phyloP scores from a whole-genome alignment of 1,140 invertebrate species.

The Hyles euphorbiae region DNA sequence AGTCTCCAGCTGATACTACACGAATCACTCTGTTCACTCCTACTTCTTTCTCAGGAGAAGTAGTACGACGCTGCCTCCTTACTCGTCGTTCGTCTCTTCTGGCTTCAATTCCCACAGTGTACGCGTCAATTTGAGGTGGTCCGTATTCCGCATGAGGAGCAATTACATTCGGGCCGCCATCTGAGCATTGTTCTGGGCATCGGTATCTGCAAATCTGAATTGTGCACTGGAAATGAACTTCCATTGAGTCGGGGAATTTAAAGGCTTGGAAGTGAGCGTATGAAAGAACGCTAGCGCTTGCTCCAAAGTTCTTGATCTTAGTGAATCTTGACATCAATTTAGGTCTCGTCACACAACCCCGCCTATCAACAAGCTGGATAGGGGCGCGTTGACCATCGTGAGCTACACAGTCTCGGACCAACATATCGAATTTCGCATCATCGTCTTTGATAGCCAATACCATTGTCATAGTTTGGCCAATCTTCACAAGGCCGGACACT shows the following conservation, averaged over 20 bases:
- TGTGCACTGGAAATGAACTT: constrained; percentile 96
- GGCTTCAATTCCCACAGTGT: constrained; percentile 78
- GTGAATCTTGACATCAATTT: constrained; percentile 96
- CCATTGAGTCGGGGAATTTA: constrained; percentile 97
- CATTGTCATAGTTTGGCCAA: constrained; percentile 98
- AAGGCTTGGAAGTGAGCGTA: constrained; percentile 97
- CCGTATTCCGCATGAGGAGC: constrained; percentile 82
- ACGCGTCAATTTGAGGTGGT: constrained; percentile 81
- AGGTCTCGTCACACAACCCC: constrained; percentile 92
- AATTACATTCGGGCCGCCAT: constrained; percentile 70
- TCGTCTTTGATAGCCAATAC: constrained; percentile 97
- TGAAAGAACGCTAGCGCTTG: constrained; percentile 92
- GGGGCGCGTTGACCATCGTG: constrained; percentile 95
- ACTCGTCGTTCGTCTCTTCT: constrained; percentile 85
- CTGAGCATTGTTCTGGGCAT: constrained; percentile 92
- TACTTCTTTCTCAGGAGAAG: constrained; percentile 83
- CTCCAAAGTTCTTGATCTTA: constrained; percentile 96
- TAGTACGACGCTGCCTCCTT: constrained; percentile 78
- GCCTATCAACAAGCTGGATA: constrained; percentile 95
- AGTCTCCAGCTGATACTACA: constrained; percentile 90
- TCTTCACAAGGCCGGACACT: constrained; percentile 95
- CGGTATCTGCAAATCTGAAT: constrained; percentile 96
- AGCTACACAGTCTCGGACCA: constrained; percentile 95
- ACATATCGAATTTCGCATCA: constrained; percentile 97
- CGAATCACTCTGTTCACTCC: constrained; percentile 89